Evolutionary conservation across 1,140 invertebrate genomes (phyloP), one percentile per base, ranked within the genome.

Genomic region (Trachelipus rathkii): DNA sequence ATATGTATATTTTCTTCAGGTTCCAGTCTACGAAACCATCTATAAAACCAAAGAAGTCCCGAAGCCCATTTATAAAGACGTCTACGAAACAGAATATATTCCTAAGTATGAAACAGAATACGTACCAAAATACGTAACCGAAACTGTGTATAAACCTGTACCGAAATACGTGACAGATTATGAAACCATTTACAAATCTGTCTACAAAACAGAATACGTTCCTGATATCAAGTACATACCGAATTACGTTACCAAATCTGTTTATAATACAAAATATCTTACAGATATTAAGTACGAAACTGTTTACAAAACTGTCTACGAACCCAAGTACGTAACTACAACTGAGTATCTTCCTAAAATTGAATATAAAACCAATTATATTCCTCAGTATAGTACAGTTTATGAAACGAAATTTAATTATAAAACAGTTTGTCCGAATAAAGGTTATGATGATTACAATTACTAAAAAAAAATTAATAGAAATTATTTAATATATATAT

Each of bases 391-490:
- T 69, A 46, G 44, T n/a, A 76, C 75, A 0, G 19, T 76, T 9
- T 19, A 33, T 7, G 69, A 76, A 67, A 66, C 45, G 33, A 71
- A 68, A 24, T 68, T 9, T 11, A 24, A 24, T 1, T 76, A 76
- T n/a, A 76, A 76, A 44, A 76, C 75, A 15, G 44, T 72, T 15
- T 76, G 75, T 60, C 70, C 75, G 0, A 76, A 75, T 10, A 53
- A 11, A 9, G 45, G 8, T n/a, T 72, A 76, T 46, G 75, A 69
- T 11, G 53, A 66, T 10, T 72, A 60, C 8, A 19, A 19, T 19
- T 60, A 60, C 8, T 60, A 60, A 3, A 4, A 19, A 60, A 1
- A 1, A 33, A 33, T 33, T 3, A 33, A 33, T 33, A 33, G 33
- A 33, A 3, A 33, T 33, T 33, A 3, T 1, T 33, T 33, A 3